phyloP scores from a whole-genome alignment of 2,113 vertebrate genomes.

The Clarias gariepinus region DNA sequence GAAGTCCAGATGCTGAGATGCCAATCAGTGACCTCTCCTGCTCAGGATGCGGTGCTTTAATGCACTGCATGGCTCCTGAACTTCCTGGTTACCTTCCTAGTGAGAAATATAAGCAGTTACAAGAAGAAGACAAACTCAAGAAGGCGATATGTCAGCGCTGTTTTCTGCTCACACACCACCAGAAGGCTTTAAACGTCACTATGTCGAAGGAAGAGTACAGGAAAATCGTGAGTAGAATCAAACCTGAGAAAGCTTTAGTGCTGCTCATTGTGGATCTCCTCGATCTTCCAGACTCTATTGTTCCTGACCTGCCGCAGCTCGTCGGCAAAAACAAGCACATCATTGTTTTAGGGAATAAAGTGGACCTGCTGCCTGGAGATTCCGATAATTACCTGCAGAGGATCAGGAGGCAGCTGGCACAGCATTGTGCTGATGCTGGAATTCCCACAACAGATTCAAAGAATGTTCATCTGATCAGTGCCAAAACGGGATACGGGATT shows the following conservation, averaged over 20 bases:
- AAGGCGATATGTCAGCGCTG: constrained; percentile 82
- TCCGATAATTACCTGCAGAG: constrained; percentile 73
- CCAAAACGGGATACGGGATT: constrained; percentile 89
- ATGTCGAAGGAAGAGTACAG: constrained; percentile 75
- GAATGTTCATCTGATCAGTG: constrained; percentile 87
- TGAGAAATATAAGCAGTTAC: constrained; percentile 74
- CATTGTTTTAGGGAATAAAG: constrained; percentile 85
- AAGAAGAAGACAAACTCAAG: constrained; percentile 48
- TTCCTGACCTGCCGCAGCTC: constrained; percentile 70
- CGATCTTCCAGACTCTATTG: constrained; percentile 80
- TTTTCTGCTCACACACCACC: constrained; percentile 78
- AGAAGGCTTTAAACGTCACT: constrained; percentile 70
- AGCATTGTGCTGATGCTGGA: constrained; percentile 66
- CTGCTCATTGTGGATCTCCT: constrained; percentile 84
- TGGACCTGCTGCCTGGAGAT: constrained; percentile 82
- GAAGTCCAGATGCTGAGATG: constrained; percentile 64
- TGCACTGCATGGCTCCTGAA: constrained; percentile 74
- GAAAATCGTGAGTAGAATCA: constrained; percentile 63
- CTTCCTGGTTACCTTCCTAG: constrained; percentile 81
- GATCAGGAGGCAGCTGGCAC: constrained; percentile 66
- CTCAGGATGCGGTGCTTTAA: constrained; percentile 82
- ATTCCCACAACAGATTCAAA: constrained; percentile 48
- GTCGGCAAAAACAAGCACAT: constrained; percentile 76
- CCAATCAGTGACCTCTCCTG: constrained; percentile 73
- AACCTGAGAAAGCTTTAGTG: constrained; percentile 74